Evolutionary conservation across 2,888 invertebrate genomes (phyloP).

Genomic region (Orgyia antiqua): DNA sequence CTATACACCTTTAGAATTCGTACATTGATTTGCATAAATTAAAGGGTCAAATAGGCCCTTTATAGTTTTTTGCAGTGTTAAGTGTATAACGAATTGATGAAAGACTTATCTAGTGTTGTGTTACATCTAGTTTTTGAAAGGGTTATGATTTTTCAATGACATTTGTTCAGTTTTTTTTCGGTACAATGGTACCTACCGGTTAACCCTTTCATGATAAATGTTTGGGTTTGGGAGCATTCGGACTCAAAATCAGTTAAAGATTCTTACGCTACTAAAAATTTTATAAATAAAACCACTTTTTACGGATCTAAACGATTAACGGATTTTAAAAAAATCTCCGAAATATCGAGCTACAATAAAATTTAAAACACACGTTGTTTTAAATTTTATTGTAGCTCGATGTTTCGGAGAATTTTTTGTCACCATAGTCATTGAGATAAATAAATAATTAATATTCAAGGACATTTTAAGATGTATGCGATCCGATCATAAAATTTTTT

Average conservation of each 20-base stretch:
- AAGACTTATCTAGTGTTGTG: conserved; percentile 24
- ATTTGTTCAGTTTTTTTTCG: conserved; percentile 19
- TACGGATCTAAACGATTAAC: too few relatives aligned
- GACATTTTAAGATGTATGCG: too few relatives aligned
- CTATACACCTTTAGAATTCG: conserved; percentile 23
- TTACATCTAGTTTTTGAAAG: conserved; percentile 28
- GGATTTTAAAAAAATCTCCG: too few relatives aligned
- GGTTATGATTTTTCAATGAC: conserved; percentile 23
- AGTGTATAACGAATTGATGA: conserved; percentile 26
- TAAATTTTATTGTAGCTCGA: too few relatives aligned
- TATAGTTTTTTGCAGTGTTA: conserved; percentile 25
- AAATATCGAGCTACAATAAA: too few relatives aligned
- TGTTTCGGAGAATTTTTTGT: too few relatives aligned
- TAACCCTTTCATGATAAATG: conserved; percentile 4
- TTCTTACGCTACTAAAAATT: too few relatives aligned
- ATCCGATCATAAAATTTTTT: too few relatives aligned
- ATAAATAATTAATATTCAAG: too few relatives aligned
- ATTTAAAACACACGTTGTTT: too few relatives aligned
- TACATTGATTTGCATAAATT: conserved; percentile 27
- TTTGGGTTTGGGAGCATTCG: neutral
- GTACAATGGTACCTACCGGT: conserved; percentile 1
- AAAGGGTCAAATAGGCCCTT: conserved; percentile 25
- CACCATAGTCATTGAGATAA: too few relatives aligned
- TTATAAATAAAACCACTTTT: too few relatives aligned
- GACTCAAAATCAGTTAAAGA: neutral